A percentile compares a stretch with the other conserved stretches of the same genome.
Conservation (phyloP, 2,888 invertebrate genomes). For the Eupithecia centaureata region DNA sequence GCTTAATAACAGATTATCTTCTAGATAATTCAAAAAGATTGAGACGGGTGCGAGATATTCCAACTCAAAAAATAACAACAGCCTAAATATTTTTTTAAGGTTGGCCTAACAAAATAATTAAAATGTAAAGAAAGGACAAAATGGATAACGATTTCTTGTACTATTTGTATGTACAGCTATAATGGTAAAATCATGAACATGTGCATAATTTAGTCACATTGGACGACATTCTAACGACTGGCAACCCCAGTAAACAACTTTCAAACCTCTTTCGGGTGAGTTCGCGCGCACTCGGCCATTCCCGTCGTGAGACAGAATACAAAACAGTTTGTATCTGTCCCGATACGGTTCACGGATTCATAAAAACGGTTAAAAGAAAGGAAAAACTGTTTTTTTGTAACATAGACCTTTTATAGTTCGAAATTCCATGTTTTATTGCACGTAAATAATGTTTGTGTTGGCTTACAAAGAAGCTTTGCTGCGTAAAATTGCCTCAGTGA, state of each 20-base stretch:
- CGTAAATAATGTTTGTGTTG: slow-evolving; percentile 21
- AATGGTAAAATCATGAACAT: background rate
- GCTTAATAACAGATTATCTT: too few relatives aligned
- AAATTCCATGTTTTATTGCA: slow-evolving; percentile 37
- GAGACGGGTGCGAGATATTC: too few relatives aligned
- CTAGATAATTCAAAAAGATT: too few relatives aligned
- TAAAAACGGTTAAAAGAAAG: slow-evolving; percentile 58
- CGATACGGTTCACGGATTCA: slow-evolving; percentile 53
- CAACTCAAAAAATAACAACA: too few relatives aligned
- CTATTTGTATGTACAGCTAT: background rate
- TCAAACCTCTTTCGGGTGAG: slow-evolving; percentile 52
- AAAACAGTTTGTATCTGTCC: slow-evolving; percentile 13
- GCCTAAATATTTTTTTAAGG: too few relatives aligned
- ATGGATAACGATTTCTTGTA: background rate
- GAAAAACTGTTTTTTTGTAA: slow-evolving; percentile 52
- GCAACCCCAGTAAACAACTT: slow-evolving; percentile 60
- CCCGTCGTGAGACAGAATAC: slow-evolving; percentile 20
- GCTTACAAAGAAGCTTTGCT: background rate
- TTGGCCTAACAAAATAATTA: too few relatives aligned
- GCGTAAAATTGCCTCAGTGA: background rate
- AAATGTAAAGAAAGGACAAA: too few relatives aligned
- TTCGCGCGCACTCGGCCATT: slow-evolving; percentile 41
- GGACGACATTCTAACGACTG: slow-evolving; percentile 35
- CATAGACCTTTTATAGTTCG: slow-evolving; percentile 38
- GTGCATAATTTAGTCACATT: background rate